phyloP scores from a whole-genome alignment of 2,888 invertebrate species.

The Stictocephala bisonia region DNA sequence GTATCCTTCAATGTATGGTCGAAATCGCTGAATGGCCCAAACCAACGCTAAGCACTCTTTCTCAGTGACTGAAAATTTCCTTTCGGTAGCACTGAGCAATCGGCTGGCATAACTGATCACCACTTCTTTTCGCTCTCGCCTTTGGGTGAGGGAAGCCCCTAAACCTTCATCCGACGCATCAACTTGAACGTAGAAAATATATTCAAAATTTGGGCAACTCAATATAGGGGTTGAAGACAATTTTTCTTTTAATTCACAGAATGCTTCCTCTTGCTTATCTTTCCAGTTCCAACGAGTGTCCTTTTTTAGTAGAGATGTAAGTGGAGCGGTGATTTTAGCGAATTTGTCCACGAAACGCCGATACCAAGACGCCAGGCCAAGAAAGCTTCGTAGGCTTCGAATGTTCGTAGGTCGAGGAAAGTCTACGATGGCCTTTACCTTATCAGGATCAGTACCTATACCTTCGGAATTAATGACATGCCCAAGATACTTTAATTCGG shows the following conservation, averaged over 20 bases:
- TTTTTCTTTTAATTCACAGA: neutral
- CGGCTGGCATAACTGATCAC: slow-evolving; percentile 57
- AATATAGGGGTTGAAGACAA: slow-evolving; percentile 48
- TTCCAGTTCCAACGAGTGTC: slow-evolving; percentile 7
- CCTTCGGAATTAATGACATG: slow-evolving; percentile 56
- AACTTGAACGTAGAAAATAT: slow-evolving; percentile 46
- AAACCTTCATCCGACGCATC: slow-evolving; percentile 51
- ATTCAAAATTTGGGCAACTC: slow-evolving; percentile 50
- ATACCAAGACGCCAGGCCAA: slow-evolving; percentile 30
- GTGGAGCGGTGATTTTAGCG: slow-evolving; percentile 4
- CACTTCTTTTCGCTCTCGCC: slow-evolving; percentile 48
- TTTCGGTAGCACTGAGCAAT: slow-evolving; percentile 49
- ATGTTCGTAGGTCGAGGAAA: slow-evolving; percentile 4
- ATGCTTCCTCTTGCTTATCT: slow-evolving; percentile 4
- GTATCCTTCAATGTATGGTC: slow-evolving; percentile 57
- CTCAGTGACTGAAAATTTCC: slow-evolving; percentile 55
- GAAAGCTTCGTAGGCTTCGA: slow-evolving; percentile 14
- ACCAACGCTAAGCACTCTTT: slow-evolving; percentile 57
- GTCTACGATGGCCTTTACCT: neutral
- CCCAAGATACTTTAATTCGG: slow-evolving; percentile 56
- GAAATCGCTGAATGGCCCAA: slow-evolving; percentile 54
- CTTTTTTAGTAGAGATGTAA: slow-evolving; percentile 12
- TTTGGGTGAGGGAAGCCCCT: slow-evolving; percentile 53
- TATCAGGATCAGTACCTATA: slow-evolving; percentile 45
- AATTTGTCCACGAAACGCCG: slow-evolving; percentile 15